Evolutionary conservation across 2,797 vertebrate genomes (phyloP), one percentile per base, ranked within the genome.

Genomic region (Dendrocincla tyrannina): DNA sequence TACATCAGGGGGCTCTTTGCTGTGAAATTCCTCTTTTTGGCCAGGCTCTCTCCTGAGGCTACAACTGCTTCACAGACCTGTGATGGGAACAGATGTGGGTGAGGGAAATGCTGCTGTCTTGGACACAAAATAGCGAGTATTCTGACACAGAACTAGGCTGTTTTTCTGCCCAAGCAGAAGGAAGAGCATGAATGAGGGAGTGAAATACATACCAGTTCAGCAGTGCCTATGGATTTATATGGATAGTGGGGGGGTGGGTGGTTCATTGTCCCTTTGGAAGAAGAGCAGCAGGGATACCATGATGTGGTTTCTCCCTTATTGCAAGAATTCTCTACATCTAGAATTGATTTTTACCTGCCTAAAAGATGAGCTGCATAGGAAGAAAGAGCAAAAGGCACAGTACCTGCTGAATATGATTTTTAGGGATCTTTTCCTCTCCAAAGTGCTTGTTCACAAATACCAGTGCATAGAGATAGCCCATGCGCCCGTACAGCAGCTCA

Each of bases 361-460:
- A 53, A 64, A 64, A 68, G 27, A 27, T 24, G 11, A 60, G 30
- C 9, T 66, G 39, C 30, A 7, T 3, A 18, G 49, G 41, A 92
- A 93, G 30, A 55, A 41, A 85, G 11, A 85, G 30, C 13, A 85
- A 85, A 88, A 85, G 27, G 56, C 23, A 10, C 14, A 33, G 55
- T 96, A 99, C 99, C 99, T 99, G 98, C 78, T 99, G 99, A 93
- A 99, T 99, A 94, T 98, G 98, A 91, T 98, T 98, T 50, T 97
- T 97, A 14, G 99, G 98, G 95, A 99, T 98, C 97, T 98, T 98
- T 83, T 99, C 99, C 24, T 98, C 97, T 39, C 98, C 98, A 0
- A 99, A 98, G 97, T 99, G 98, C 97, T 98, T 99, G 97, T 99
- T 99, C 97, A 99, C 97, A 95, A 99, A 99, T 56, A 99, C 47